Evolutionary conservation across 2,888 invertebrate genomes (phyloP).

Genomic region (Caradrina clavipalpis): DNA sequence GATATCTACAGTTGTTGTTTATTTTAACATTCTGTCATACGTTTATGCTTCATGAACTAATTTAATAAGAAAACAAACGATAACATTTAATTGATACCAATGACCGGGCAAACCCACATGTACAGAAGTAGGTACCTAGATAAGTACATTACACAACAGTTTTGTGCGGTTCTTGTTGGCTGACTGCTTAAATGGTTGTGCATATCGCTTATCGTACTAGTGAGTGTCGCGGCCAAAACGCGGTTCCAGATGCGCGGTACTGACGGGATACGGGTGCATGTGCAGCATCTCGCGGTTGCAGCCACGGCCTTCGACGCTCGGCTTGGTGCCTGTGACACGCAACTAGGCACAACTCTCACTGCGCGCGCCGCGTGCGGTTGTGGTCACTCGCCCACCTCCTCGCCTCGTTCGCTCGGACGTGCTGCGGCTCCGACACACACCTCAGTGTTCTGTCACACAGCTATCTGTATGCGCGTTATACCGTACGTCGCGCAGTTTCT

Average conservation of each 20-base stretch:
- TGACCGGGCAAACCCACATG: slow-evolving; percentile 39
- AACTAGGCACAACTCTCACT: slow-evolving; percentile 86
- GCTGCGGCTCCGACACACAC: slow-evolving; percentile 71
- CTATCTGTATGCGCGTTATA: slow-evolving; percentile 81
- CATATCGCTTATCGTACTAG: slow-evolving; percentile 9
- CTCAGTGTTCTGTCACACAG: slow-evolving; percentile 82
- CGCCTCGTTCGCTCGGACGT: slow-evolving; percentile 71
- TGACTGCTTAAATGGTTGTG: slow-evolving; percentile 56
- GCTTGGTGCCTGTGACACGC: slow-evolving; percentile 73
- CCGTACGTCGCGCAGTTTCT: slow-evolving; percentile 83
- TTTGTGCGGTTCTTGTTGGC: slow-evolving; percentile 61
- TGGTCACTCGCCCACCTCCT: slow-evolving; percentile 81
- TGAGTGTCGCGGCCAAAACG: slow-evolving; percentile 15
- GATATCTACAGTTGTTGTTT: neutral
- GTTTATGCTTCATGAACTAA: slow-evolving; percentile 9
- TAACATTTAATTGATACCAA: slow-evolving; percentile 47
- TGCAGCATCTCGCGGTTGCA: slow-evolving; percentile 82
- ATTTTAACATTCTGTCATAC: slow-evolving; percentile 28
- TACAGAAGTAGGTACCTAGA: neutral
- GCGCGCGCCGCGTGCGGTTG: slow-evolving; percentile 89
- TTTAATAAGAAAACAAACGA: slow-evolving; percentile 16
- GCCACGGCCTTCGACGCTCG: slow-evolving; percentile 71
- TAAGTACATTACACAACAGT: slow-evolving; percentile 46
- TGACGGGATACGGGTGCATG: slow-evolving; percentile 67
- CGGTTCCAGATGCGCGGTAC: slow-evolving; percentile 46